Percentiles rank a stretch among this genome's conserved stretches.
Conservation (phyloP, 1,140 invertebrate genomes). For the Heterodera carotae region DNA sequence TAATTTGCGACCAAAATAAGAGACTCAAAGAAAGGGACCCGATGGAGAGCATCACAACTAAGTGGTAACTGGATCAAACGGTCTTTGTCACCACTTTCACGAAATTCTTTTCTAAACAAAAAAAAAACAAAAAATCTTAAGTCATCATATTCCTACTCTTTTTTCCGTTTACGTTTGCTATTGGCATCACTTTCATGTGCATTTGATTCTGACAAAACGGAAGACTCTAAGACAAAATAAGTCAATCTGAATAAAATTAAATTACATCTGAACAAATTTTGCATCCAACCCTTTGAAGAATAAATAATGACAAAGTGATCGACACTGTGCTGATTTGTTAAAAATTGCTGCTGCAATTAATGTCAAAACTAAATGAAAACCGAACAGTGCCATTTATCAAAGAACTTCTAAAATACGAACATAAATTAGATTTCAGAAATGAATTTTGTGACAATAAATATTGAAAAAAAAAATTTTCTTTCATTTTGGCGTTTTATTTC, state of each 20-base stretch:
- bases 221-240: conserved; percentile 34
- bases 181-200: background rate
- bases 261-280: conserved; percentile 26
- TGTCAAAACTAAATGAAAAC: conserved; percentile 40
- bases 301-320: conserved; percentile 27
- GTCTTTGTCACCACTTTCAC: background rate
- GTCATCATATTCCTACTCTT: conserved; percentile 10
- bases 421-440: background rate
- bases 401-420: background rate
- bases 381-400: conserved; percentile 40
- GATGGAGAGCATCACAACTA: conserved; percentile 29
- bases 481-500: no score
- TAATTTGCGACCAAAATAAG: conserved; percentile 39
- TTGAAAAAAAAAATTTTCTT: no score
- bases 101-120: background rate
- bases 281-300: conserved; percentile 32
- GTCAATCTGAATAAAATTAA: conserved; percentile 36
- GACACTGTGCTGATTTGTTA: conserved; percentile 22
- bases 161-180: conserved; percentile 19
- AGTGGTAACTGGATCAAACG: conserved; percentile 35
- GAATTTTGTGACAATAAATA: no score
- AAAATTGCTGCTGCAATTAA: conserved; percentile 39
- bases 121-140: conserved; percentile 5
- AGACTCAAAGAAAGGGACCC: conserved; percentile 37
- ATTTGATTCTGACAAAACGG: conserved; percentile 8